Evolutionary conservation across 1,140 invertebrate genomes (phyloP).

Genomic region (Drosophila bocqueti): DNA sequence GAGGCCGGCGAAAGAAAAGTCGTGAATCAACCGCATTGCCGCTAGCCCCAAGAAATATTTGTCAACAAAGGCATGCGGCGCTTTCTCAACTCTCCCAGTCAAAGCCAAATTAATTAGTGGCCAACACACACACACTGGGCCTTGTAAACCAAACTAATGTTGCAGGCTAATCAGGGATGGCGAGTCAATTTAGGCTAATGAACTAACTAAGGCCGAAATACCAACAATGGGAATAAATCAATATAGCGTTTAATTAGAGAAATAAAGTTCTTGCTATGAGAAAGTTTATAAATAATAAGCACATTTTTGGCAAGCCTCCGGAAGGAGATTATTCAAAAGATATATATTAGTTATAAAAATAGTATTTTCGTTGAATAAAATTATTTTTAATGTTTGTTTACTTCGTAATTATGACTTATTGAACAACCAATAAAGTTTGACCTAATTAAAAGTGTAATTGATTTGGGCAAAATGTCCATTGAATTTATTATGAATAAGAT

Average conservation of each 20-base stretch:
- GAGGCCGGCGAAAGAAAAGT: constrained; percentile 8
- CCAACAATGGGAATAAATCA: constrained; percentile 7
- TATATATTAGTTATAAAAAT: background rate
- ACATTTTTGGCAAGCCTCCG: background rate
- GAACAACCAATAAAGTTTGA: background rate
- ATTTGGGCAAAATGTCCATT: background rate
- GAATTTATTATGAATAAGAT: background rate
- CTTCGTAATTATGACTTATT: background rate
- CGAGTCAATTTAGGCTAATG: constrained; percentile 6
- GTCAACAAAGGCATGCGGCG: constrained; percentile 46
- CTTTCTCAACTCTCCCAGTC: constrained; percentile 55
- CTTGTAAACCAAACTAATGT: constrained; percentile 36
- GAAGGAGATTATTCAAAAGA: background rate
- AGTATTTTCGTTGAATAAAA: background rate
- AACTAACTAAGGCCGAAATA: constrained; percentile 2
- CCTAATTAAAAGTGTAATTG: background rate
- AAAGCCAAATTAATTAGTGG: constrained; percentile 75
- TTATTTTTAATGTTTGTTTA: background rate
- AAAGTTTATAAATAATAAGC: background rate
- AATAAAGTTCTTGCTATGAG: background rate
- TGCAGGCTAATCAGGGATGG: constrained; percentile 31
- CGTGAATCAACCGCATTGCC: constrained; percentile 56
- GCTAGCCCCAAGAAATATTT: constrained; percentile 27
- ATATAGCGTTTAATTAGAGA: constrained; percentile 5
- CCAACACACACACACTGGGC: constrained; percentile 19